Conservation (phyloP, 2,888 invertebrate genomes). For the Platynereis dumerilii region DNA sequence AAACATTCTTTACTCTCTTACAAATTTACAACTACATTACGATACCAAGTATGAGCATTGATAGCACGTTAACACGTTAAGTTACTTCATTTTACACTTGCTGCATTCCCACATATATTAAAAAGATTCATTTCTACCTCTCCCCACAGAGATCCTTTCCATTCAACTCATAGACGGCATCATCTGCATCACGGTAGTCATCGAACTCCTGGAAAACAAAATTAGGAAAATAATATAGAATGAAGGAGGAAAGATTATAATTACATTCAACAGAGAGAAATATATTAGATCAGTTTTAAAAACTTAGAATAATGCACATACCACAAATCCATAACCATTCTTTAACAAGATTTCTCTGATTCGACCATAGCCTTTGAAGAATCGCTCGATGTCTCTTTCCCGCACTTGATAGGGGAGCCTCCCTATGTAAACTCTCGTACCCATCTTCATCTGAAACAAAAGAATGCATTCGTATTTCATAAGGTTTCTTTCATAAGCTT, state of each 20-base stretch:
- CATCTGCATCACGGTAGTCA: conserved; percentile 95
- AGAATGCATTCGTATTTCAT: too few relatives aligned
- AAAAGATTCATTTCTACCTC: too few relatives aligned
- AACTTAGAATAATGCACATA: conserved; percentile 68
- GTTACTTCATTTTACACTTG: too few relatives aligned
- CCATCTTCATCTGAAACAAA: conserved; percentile 40
- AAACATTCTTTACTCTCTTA: too few relatives aligned
- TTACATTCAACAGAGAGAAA: too few relatives aligned
- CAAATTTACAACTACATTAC: too few relatives aligned
- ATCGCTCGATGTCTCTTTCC: conserved; percentile 92
- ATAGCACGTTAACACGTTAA: too few relatives aligned
- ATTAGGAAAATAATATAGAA: conserved; percentile 11
- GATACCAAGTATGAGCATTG: too few relatives aligned
- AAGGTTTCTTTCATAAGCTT: too few relatives aligned
- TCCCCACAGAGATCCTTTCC: conserved; percentile 96
- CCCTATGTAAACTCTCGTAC: conserved; percentile 76
- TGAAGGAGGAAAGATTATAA: too few relatives aligned
- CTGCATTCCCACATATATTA: too few relatives aligned
- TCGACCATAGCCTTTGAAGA: conserved; percentile 94
- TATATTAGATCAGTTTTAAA: too few relatives aligned
- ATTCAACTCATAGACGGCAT: conserved; percentile 97
- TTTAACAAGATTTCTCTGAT: conserved; percentile 92
- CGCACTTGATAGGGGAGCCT: conserved; percentile 78
- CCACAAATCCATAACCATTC: conserved; percentile 97
- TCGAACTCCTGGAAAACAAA: conserved; percentile 95